Evolutionary conservation across 2,113 vertebrate genomes (phyloP).

Genomic region (Potamarius usumacintae): DNA sequence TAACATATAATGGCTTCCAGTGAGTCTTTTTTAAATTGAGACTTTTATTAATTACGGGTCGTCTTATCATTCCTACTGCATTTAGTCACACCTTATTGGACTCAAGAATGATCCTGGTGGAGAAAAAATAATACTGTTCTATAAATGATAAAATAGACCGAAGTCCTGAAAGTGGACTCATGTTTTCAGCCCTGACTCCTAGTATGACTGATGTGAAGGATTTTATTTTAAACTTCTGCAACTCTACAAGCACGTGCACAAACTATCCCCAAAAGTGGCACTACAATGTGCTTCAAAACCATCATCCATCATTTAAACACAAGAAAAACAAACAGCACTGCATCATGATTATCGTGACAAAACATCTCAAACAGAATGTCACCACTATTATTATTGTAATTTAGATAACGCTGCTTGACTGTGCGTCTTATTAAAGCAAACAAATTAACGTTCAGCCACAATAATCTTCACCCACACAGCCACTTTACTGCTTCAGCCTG

Average conservation of each 20-base stretch:
- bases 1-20: background rate
- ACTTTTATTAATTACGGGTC: background rate
- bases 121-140: background rate
- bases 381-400: slow-evolving; percentile 9
- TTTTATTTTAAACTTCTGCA: background rate
- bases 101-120: background rate
- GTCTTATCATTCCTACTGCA: background rate
- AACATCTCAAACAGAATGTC: background rate
- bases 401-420: slow-evolving; percentile 18
- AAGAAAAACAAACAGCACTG: background rate
- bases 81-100: background rate
- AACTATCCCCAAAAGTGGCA: background rate
- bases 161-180: background rate
- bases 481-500: background rate
- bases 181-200: background rate
- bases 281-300: background rate
- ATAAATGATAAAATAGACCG: background rate
- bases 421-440: slow-evolving; percentile 27
- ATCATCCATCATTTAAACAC: background rate
- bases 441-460: background rate
- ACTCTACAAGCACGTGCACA: background rate
- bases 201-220: background rate
- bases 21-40: background rate
- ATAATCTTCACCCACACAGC: slow-evolving; percentile 3
- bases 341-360: background rate